Evolutionary conservation across 2,113 vertebrate species (phyloP), one percentile per base, ranked within the genome.

Genomic region (Neogale vison): DNA sequence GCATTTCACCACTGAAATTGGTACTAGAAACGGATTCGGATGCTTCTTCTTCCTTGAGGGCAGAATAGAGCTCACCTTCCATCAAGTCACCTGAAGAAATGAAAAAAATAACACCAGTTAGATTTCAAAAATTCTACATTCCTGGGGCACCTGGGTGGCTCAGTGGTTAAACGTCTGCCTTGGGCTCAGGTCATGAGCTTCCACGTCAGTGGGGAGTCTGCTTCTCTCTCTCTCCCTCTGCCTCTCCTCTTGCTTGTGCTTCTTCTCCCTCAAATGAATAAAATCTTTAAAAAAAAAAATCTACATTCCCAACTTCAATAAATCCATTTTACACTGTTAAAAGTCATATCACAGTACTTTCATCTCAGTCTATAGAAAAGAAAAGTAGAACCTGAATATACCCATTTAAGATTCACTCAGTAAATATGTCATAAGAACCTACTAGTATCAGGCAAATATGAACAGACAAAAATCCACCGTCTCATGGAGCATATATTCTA

Each of bases 21-120:
- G 99, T 99, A 97, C 99, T 99, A 97, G 99, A 99, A 96, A 99
- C 99, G 0, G 99, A 99, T 63, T 99, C 99, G 0, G 99, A 99
- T 69, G 99, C 99, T 98, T 99, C 99, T 95, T 99, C 99, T 98
- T 99, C 99, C 97, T 99, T 99, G 86, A 99, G 99, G 97, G 99
- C 99, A 3, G 99, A 99, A 98, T 99, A 99, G 93, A 99, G 99
- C 98, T 99, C 99, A 90, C 99, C 99, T 69, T 99, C 99, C 97
- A 99, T 99, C 93, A 99, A 98, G 86, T 99, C 99, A 96, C 99
- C 99, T 99, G 95, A 81, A 95, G 80, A 88, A 97, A 85, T 91
- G 90, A 29, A 96, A 93, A 82, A 91, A 90, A 93, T 14, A 69
- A 84, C 15, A 88, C 18, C 11, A 8, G 3, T 88, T 90, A 96